A percentile compares a stretch with the other conserved stretches of the same genome.
Evolutionary conservation across 2,888 invertebrate genomes (phyloP).

Genomic region (Lasioglossum leucozonium): DNA sequence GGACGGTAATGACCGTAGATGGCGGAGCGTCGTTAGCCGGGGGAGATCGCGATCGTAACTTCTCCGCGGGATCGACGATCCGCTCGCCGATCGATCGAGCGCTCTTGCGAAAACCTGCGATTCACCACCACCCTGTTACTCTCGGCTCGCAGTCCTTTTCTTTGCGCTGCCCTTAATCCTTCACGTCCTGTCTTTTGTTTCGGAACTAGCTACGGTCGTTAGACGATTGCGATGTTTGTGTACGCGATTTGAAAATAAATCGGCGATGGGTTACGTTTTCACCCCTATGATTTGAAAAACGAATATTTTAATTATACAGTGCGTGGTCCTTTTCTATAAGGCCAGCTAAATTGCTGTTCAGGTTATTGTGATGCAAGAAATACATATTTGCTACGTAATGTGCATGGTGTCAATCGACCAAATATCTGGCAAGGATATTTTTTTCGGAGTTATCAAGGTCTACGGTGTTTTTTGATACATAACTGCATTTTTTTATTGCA

Average conservation of each 20-base stretch:
- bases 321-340: too few relatives aligned
- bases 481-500: too few relatives aligned
- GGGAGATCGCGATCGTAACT: conserved; percentile 53
- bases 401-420: too few relatives aligned
- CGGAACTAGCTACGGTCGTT: background rate
- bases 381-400: too few relatives aligned
- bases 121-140: background rate
- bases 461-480: too few relatives aligned
- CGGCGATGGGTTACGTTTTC: too few relatives aligned
- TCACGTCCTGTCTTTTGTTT: background rate
- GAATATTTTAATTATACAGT: too few relatives aligned
- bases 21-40: conserved; percentile 39
- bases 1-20: conserved; percentile 29
- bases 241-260: background rate
- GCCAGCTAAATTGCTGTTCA: too few relatives aligned
- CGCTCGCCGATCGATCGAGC: background rate
- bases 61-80: conserved; percentile 26
- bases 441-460: too few relatives aligned
- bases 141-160: background rate
- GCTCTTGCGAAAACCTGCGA: background rate
- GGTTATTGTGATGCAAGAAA: too few relatives aligned
- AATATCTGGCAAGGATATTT: too few relatives aligned
- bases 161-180: background rate
- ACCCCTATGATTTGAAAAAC: too few relatives aligned
- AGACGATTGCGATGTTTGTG: background rate